These are phyloP conservation scores for Elymnias hypermnestra DNA, from an alignment of 1,140 invertebrate genomes.

Conservation along the genomic window DNA sequence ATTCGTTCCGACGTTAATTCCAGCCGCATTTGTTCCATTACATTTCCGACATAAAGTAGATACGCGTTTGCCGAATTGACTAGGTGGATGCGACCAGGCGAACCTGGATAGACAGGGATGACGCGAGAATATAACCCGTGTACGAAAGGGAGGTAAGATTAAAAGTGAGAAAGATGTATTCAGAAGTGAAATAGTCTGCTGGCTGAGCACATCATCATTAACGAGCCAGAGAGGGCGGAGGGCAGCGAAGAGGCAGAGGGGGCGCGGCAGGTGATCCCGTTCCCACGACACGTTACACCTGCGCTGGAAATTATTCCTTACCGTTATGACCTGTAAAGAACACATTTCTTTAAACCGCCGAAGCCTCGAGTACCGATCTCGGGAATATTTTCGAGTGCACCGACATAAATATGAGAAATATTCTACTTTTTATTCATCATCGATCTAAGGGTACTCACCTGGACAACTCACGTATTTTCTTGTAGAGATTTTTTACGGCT, in stretches of 20 bases:
- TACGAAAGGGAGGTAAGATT: slow-evolving; percentile 52
- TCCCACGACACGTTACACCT: slow-evolving; percentile 61
- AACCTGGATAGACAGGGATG: slow-evolving; percentile 43
- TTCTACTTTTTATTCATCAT: slow-evolving; percentile 61
- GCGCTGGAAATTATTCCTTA: slow-evolving; percentile 62
- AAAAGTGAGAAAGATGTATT: slow-evolving; percentile 78
- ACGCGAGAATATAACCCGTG: slow-evolving; percentile 27
- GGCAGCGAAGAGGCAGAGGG: slow-evolving; percentile 73
- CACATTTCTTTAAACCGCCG: slow-evolving; percentile 39
- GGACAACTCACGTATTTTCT: neutral
- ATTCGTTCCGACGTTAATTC: slow-evolving; percentile 74
- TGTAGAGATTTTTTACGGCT: too few species aligned
- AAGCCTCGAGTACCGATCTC: slow-evolving; percentile 40
- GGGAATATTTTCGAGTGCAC: slow-evolving; percentile 69
- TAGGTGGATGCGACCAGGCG: slow-evolving; percentile 72
- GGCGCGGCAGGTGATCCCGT: slow-evolving; percentile 60
- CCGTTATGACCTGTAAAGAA: slow-evolving; percentile 36
- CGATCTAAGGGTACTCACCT: neutral
- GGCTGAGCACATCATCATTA: slow-evolving; percentile 78
- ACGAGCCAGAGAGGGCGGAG: slow-evolving; percentile 73
- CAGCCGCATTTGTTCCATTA: slow-evolving; percentile 75
- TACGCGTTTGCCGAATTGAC: slow-evolving; percentile 75
- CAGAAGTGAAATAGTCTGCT: slow-evolving; percentile 78
- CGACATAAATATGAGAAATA: slow-evolving; percentile 72
- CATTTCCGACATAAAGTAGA: slow-evolving; percentile 75